Evolutionary conservation across 2,113 vertebrate genomes (phyloP), one percentile per base, ranked within the genome.

Genomic region (Manacus vitellinus): DNA sequence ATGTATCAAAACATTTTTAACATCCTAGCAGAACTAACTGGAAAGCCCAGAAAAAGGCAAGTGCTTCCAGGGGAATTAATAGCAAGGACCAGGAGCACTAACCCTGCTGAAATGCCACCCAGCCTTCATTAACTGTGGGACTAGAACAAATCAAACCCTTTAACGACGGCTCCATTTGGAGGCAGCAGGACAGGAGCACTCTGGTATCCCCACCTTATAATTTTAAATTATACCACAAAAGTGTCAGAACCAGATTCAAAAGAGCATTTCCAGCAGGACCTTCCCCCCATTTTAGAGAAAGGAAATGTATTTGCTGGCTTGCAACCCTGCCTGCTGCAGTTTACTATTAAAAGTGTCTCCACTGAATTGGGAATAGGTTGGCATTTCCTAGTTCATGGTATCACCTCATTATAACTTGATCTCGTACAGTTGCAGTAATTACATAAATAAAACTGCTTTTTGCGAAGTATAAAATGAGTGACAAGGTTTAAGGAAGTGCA

Each of bases 1-100:
- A 94, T 46, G 52, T 88, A 96, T 76, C 84, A 94, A 94, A 97
- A 88, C 65, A 78, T 52, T 71, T 72, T 72, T 78, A 89, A 81
- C 63, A 62, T 94, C 66, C 44, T 67, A 73, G 55, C 62, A 87
- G 80, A 70, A 61, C 88, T 71, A 51, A 71, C 80, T 87, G 92
- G 35, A 59, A 96, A 68, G 80, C 63, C 76, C 65, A 85, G 94
- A 35, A 84, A 74, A 90, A 65, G n/a, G 72, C 1, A 31, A 52
- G 14, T 67, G 49, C 83, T 81, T 91, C 30, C 20, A 79, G 23
- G 51, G 72, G 59, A 94, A 79, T 72, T 83, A 85, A 81, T 84
- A 85, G 63, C 49, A 65, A 73, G 59, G 44, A 89, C 25, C 65
- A 75, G 78, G 62, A 86, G 70, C 54, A 70, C 61, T 93, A 49